Conservation (phyloP, 2,113 vertebrate species). For the Origma solitaria region DNA sequence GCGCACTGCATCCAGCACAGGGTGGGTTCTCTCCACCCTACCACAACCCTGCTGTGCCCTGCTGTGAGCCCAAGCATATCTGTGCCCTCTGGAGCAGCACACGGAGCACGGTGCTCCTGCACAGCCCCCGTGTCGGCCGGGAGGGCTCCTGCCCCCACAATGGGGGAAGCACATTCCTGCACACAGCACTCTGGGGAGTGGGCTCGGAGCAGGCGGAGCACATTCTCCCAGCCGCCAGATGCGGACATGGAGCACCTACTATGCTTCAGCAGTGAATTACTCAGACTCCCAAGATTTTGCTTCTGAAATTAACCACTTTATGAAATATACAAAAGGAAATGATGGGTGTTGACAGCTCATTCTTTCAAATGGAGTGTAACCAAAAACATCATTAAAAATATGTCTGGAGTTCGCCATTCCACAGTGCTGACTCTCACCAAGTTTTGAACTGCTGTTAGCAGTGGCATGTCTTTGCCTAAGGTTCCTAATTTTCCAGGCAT, state of each 20-base stretch:
- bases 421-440: background rate
- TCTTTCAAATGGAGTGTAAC: slow-evolving; percentile 27
- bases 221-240: background rate
- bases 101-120: rapidly evolving
- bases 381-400: slow-evolving; percentile 38
- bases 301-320: slow-evolving; percentile 41
- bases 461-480: slow-evolving; percentile 14
- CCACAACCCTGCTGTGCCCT: rapidly evolving
- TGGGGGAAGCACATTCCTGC: background rate
- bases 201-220: background rate
- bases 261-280: slow-evolving; percentile 25
- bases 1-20: background rate
- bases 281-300: slow-evolving; percentile 14
- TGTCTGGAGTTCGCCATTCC: background rate
- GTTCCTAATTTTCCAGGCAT: slow-evolving; percentile 53
- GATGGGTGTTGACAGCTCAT: slow-evolving; percentile 26
- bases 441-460: slow-evolving; percentile 26
- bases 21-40: rapidly evolving
- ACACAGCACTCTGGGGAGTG: rapidly evolving
- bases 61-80: rapidly evolving
- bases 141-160: background rate
- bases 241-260: background rate
- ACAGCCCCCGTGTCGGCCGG: background rate
- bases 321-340: slow-evolving; percentile 45
- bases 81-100: background rate